These are phyloP conservation scores for Passer domesticus DNA, from an alignment of 2,113 vertebrate species.

Conservation along the genomic window DNA sequence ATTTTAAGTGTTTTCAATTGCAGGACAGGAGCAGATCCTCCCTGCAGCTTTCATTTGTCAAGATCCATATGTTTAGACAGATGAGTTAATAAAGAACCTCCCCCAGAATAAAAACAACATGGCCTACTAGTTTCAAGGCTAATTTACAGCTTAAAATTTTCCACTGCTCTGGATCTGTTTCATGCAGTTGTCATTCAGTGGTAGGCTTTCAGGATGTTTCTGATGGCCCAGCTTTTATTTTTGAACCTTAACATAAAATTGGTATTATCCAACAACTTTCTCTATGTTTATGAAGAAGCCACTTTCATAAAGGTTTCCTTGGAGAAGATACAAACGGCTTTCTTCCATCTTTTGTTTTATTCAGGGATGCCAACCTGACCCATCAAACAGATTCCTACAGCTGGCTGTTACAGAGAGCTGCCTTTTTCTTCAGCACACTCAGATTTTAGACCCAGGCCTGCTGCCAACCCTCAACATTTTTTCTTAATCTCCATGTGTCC, in stretches of 20 bases:
- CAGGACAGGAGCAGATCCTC: conserved; percentile 33
- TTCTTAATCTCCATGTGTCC: conserved; percentile 2
- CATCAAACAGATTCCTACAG: conserved; percentile 18
- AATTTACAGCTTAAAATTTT: conserved; percentile 56
- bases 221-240: conserved; percentile 58
- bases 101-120: conserved; percentile 40
- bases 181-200: conserved; percentile 51
- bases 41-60: conserved; percentile 53
- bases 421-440: conserved; percentile 10
- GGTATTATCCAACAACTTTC: background rate
- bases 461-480: conserved; percentile 61
- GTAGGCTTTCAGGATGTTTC: conserved; percentile 56
- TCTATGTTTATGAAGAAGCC: background rate
- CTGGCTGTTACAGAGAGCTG: conserved; percentile 31
- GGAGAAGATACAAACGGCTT: background rate
- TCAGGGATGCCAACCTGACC: background rate
- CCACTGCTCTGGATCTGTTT: conserved; percentile 23
- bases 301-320: background rate
- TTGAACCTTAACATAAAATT: conserved; percentile 8
- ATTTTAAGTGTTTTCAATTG: conserved; percentile 42
- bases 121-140: conserved; percentile 3
- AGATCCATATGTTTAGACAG: conserved; percentile 57
- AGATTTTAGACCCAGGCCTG: background rate
- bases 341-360: conserved; percentile 13
- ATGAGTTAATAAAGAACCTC: conserved; percentile 57